Evolutionary conservation across 2,113 vertebrate genomes (phyloP).

Genomic region (Columba janthina): DNA sequence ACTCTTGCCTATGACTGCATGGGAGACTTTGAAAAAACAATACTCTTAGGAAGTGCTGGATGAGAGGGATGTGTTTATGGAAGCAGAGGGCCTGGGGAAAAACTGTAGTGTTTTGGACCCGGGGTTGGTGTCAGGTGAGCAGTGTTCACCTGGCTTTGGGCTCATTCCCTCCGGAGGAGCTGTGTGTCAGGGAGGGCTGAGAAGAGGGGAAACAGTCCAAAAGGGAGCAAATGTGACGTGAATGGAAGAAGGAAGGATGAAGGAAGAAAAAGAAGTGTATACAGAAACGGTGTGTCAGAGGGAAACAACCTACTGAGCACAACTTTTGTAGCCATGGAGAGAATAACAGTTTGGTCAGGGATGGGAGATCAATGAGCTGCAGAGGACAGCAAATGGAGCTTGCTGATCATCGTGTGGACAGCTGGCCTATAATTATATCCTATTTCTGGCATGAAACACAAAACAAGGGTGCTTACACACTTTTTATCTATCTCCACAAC

Average conservation of each 20-base stretch:
- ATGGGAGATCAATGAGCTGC: background rate
- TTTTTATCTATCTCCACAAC: background rate
- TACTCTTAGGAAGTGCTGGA: background rate
- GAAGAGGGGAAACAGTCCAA: background rate
- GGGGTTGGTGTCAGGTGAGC: background rate
- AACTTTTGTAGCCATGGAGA: background rate
- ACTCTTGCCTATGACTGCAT: background rate
- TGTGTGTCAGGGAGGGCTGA: background rate
- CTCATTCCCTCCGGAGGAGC: background rate
- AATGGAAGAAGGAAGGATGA: background rate
- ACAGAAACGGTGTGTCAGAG: background rate
- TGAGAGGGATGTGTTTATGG: background rate
- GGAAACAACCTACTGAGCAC: background rate
- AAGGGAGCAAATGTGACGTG: background rate
- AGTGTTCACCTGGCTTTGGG: background rate
- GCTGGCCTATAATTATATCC: background rate
- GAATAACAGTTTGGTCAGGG: background rate
- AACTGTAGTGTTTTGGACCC: background rate
- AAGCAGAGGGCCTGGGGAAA: background rate
- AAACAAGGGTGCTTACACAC: background rate
- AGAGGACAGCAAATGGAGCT: background rate
- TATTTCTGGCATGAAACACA: background rate
- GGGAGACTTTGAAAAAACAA: background rate
- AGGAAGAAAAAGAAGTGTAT: background rate
- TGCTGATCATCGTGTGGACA: background rate